phyloP scores from a whole-genome alignment of 1,140 invertebrate species.

The Periplaneta americana region DNA sequence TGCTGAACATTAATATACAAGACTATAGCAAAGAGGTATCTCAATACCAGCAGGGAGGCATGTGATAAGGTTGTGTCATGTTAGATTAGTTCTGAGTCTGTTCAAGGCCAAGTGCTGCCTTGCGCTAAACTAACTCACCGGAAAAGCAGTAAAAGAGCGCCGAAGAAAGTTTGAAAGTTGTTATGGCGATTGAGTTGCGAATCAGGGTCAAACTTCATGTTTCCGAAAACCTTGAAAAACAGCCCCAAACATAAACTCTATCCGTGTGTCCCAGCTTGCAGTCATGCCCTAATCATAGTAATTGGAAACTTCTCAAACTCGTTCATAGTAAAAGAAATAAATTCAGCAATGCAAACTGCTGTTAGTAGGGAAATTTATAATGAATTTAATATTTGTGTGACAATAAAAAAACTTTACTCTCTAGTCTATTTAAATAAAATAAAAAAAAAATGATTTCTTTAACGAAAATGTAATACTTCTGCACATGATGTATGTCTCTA shows the following conservation, averaged over 20 bases:
- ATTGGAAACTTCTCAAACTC: not conserved
- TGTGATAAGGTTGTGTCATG: not conserved
- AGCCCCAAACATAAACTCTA: constrained; percentile 14
- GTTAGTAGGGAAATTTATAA: no score
- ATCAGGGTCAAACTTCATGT: constrained; percentile 83
- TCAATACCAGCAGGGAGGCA: no score
- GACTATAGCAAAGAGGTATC: not conserved
- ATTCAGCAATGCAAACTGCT: no score
- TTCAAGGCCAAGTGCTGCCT: not conserved
- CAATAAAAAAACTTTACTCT: no score
- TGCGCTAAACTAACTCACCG: constrained; percentile 61
- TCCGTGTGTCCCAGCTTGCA: not conserved
- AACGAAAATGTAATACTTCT: no score
- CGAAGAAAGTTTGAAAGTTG: constrained; percentile 95
- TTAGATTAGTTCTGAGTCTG: not conserved
- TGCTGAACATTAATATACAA: not conserved
- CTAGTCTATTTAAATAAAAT: no score
- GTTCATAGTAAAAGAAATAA: no score
- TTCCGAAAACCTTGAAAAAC: constrained; percentile 80
- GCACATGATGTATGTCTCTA: not conserved
- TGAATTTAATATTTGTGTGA: no score
- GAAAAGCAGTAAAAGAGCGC: constrained; percentile 89
- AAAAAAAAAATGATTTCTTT: no score
- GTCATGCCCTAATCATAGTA: not conserved
- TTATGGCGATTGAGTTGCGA: constrained; percentile 91